These are phyloP conservation scores for Halcyon malimbica DNA, from an alignment of 2,113 vertebrate species.

Conservation along the genomic window DNA sequence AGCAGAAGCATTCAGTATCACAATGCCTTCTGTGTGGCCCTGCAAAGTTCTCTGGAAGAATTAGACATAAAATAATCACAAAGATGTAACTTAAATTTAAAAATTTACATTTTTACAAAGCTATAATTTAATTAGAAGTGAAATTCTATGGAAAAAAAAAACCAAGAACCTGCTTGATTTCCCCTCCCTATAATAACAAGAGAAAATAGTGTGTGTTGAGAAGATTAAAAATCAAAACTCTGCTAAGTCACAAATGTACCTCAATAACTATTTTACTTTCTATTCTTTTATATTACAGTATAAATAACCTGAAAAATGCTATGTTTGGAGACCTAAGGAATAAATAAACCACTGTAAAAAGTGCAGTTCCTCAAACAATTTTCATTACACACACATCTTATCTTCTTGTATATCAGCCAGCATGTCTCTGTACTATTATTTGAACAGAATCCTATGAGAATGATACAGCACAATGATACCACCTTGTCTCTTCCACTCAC, in stretches of 20 bases:
- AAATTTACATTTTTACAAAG: not conserved
- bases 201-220: not conserved
- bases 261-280: not conserved
- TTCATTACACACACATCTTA: not conserved
- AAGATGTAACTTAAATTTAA: not conserved
- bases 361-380: not conserved
- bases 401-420: not conserved
- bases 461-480: not conserved
- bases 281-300: not conserved
- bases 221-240: not conserved
- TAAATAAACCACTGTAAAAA: conserved; percentile 12
- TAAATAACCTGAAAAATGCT: not conserved
- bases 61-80: not conserved
- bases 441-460: not conserved
- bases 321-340: not conserved
- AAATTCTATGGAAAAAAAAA: not conserved
- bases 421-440: not conserved
- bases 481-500: not conserved
- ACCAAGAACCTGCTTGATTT: not conserved
- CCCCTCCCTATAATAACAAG: not conserved
- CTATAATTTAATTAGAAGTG: not conserved
- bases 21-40: not conserved
- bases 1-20: not conserved
- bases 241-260: not conserved
- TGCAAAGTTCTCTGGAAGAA: not conserved